Conservation (phyloP, 2,888 invertebrate species). For the Brassicogethes aeneus region DNA sequence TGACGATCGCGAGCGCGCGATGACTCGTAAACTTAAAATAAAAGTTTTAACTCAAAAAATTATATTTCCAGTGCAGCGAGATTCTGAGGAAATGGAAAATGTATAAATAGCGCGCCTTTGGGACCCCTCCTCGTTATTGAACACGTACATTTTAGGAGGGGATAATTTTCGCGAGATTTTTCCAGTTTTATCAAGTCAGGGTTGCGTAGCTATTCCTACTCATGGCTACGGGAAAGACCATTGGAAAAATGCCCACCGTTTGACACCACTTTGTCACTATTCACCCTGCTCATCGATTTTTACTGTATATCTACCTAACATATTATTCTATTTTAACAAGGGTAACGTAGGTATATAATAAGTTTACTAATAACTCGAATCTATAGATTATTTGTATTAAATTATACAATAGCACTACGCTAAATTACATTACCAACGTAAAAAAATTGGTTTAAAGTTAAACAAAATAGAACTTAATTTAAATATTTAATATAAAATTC, state of each 20-base stretch:
- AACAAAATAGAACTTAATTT: too few relatives aligned
- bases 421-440: too few relatives aligned
- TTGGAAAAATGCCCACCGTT: neutral
- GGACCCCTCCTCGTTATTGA: constrained; percentile 18
- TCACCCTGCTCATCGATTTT: too few relatives aligned
- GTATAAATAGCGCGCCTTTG: constrained; percentile 12
- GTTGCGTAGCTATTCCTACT: constrained; percentile 11
- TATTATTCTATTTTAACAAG: too few relatives aligned
- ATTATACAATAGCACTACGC: too few relatives aligned
- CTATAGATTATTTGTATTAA: too few relatives aligned
- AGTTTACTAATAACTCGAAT: too few relatives aligned
- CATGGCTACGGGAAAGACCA: neutral
- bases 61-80: constrained; percentile 1
- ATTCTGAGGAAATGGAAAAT: constrained; percentile 7
- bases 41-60: neutral
- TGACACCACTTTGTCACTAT: too few relatives aligned
- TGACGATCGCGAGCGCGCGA: neutral
- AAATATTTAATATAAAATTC: too few relatives aligned
- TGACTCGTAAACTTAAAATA: neutral
- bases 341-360: too few relatives aligned
- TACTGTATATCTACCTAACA: too few relatives aligned
- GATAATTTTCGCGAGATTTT: constrained; percentile 25
- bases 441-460: too few relatives aligned
- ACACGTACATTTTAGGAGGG: constrained; percentile 15
- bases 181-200: constrained; percentile 25